Base-by-base conservation (phyloP, 2,888 invertebrate species). In the Teleiodes luculella region DNA sequence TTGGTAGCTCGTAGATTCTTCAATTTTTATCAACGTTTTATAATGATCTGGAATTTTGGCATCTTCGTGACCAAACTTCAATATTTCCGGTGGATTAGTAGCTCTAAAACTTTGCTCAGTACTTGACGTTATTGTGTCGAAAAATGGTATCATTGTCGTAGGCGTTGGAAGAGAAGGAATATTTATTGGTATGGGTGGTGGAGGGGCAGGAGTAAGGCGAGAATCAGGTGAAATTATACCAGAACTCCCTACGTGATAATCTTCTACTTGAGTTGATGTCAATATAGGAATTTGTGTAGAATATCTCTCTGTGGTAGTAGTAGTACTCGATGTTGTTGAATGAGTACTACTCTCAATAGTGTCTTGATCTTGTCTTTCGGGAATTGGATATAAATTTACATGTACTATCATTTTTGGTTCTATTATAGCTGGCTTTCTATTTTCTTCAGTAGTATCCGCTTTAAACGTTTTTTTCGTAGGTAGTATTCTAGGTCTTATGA, bases 401-500 rank as follows among this genome's bases (percentile, higher is more conserved):
- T 93, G 93, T 4, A 94, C 88, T 63, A 93, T 84, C 84, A 93
- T 91, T 67, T 92, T 92, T 1, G 63, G 56, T 54, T 65, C 60
- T 2, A 54, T 57, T n/a, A 43, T 1, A 4, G 20, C 18, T 4
- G 43, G 24, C 51, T 64, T 59, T 7, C 57, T 41, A 20, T 56
- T 58, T 56, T 58, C 64, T 39, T 57, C 54, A 11, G 39, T 7
- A 16, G n/a, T 14, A 8, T 8, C 2, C 7, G 20, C 24, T n/a
- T 30, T 51, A 10, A 8, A 13, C n/a, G n/a, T 6, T 39, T 66
- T 53, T 57, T 53, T 52, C 41, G 54, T 43, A 57, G 53, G 60
- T 3, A 66, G 58, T 52, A 62, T 55, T 55, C 67, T 72, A 54
- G 66, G 72, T 45, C 61, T 73, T 64, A 76, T 79, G 50, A 70